phyloP scores from a whole-genome alignment of 53 echinoderm and acorn worm species.

The Hippasteria phrygiana region DNA sequence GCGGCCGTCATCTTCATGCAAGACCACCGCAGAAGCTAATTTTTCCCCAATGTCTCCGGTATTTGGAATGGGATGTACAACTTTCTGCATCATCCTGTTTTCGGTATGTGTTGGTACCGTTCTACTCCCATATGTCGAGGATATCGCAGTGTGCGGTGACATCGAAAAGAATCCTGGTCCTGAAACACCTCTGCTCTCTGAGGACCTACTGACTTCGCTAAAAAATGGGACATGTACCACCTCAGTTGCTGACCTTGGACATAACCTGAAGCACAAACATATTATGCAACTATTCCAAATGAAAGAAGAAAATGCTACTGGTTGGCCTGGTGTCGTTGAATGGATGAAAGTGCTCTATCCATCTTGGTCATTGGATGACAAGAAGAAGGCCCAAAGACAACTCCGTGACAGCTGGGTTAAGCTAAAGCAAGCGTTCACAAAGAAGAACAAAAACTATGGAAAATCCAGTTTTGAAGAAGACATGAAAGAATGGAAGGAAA shows the following conservation, averaged over 20 bases:
- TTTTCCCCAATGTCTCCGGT: constrained; percentile 27
- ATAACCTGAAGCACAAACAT: constrained; percentile 25
- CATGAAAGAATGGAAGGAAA: constrained; percentile 32
- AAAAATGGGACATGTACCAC: constrained; percentile 59
- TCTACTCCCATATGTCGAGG: constrained; percentile 7
- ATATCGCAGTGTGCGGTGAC: constrained; percentile 39
- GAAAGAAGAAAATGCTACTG: constrained; percentile 30
- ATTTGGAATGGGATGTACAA: constrained; percentile 29
- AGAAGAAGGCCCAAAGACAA: constrained; percentile 48
- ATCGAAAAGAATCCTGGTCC: constrained; percentile 42
- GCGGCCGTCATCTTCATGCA: constrained; percentile 4
- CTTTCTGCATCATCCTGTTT: constrained; percentile 36
- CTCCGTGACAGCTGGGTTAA: constrained; percentile 55
- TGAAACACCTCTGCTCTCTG: constrained; percentile 27
- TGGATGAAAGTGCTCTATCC: constrained; percentile 40
- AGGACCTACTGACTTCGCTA: constrained; percentile 26
- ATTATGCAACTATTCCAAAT: constrained; percentile 29
- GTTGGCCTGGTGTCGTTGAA: constrained; percentile 35
- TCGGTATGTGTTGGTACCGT: constrained; percentile 30
- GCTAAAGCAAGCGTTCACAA: constrained; percentile 22
- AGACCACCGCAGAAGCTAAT: background rate
- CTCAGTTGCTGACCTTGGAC: constrained; percentile 54
- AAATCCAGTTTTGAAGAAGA: constrained; percentile 38
- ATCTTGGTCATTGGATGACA: constrained; percentile 28
- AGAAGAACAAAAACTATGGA: constrained; percentile 31